Evolutionary conservation across 1,140 invertebrate genomes (phyloP), one percentile per base, ranked within the genome.

Genomic region (Glossosoma conforme): DNA sequence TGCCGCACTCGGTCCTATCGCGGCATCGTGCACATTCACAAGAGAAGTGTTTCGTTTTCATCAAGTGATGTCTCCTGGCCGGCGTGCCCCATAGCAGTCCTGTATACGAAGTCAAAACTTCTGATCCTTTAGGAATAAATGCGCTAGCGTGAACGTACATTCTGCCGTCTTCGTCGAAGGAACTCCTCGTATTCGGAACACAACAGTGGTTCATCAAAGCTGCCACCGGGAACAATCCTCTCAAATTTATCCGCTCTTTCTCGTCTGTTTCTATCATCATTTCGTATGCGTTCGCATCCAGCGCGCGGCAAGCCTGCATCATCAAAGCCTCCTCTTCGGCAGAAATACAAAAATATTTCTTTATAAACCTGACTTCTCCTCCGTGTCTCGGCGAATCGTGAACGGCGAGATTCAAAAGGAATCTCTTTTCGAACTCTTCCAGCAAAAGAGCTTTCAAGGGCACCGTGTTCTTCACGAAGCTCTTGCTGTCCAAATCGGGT

Each of bases 241-340:
- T 74, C 21, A 84, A 65, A 59, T 77, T 78, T 20, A 77, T 71
- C 44, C 66, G 60, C 50, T 77, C 67, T 17, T 71, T 65, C 22
- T 69, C 69, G 2, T 62, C 61, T 9, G 71, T 72, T 37, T 69
- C 74, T 19, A 62, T 62, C 13, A 74, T 65, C 28, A 83, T 81
- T 72, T 89, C 85, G 56, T 86, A 88, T 5, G 85, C 83, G 60
- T 87, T 89, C 1, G 85, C 83, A 61, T 89, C 84, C 54, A 88
- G 74, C 20, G 79, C 76, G 41, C 75, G 77, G 57, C 82, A 82
- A 0, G 79, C 76, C 19, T 66, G 64, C 8, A 64, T 70, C 69
- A 89, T 79, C 32, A 83, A 69, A 19, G 78, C 61, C 62, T 81
- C 75, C n/a, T 86, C 81, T 19, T 77, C 64, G 11, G 73, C 57